Evolutionary conservation across 1,140 invertebrate species (phyloP), one percentile per base, ranked within the genome.

Genomic region (Zophobas morio): DNA sequence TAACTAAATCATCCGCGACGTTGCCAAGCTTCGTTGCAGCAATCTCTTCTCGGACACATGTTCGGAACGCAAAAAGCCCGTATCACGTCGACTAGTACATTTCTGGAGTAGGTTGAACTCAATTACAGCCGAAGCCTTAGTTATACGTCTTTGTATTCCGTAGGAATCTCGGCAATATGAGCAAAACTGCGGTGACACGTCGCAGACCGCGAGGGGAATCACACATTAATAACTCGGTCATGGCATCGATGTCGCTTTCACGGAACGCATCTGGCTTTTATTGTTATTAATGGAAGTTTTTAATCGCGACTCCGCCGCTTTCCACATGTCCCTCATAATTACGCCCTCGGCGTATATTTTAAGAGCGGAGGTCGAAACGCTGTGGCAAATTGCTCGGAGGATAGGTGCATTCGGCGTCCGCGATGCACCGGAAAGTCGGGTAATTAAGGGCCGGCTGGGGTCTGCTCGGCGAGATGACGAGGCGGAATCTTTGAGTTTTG

Each of bases 251-350:
- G 72, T 70, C 60, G 60, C 39, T 66, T 66, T 66, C 60, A 66
- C 60, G 70, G 57, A 74, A 73, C 60, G 63, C 78, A 79, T 79
- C 78, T 79, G 78, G 78, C 35, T 79, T 79, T 79, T 76, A 79
- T 76, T 76, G 74, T 79, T 79, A 79, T 79, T 79, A 79, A 79
- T 79, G 78, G 74, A 76, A 74, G 53, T 79, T 79, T 79, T 79
- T 79, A 79, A 79, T 79, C 74, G 78, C 46, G 54, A 35, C 49
- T 47, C 37, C 63, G 77, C 47, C 77, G 75, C 49, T 60, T 40
- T 42, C 49, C 78, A 75, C 54, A 74, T 79, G 66, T 72, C 66
- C 70, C 74, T 71, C 70, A 51, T 51, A 76, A 73, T 53, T 76
- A 79, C 51, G 39, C 42, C 36, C 33, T 40, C 71, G 47, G 57